Evolutionary conservation across 2,797 vertebrate genomes (phyloP), one percentile per base, ranked within the genome.

Genomic region (Pangasius larnaudii): DNA sequence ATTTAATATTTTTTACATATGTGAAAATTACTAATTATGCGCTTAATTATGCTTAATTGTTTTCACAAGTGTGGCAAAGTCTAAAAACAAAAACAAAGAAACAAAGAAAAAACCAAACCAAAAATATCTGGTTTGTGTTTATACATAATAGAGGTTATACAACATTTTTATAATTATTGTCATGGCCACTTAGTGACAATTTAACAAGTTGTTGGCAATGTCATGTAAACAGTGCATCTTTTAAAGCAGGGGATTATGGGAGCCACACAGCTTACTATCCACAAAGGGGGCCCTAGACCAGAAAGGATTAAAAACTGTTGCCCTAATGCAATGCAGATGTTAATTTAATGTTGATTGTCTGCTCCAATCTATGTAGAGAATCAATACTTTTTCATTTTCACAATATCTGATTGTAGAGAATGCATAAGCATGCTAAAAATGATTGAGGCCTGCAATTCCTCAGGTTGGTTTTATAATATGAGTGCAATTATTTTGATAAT

Each of bases 401-500:
- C 42, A 36, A 10, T 65, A 49, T 46, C n/a, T 36, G 63, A 88
- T 71, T 88, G 10, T 33, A 13, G 16, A 85, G 74, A 46, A 58
- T 18, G 13, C 30, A 72, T 85, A 72, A 59, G 53, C 56, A 80
- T 71, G 36, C 63, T 56, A 39, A 67, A 61, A 51, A 49, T 86
- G 56, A 88, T 53, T 71, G 24, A 81, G 33, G 39, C 24, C 75
- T 42, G 30, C 74, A 71, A 67, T 84, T 82, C 2, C 39, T 87
- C 24, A 78, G 85, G 58, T 83, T 84, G 77, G 19, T 56, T 86
- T 69, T 71, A 33, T 33, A 49, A 53, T 51, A 39, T 67, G 77
- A 88, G 53, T 87, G 42, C n/a, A 67, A 88, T 88, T 78, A 85
- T 88, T 63, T 19, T 65, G 84, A 86, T 49, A 72, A 88, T 39